Evolutionary conservation across 2,888 invertebrate species (phyloP).

Genomic region (Mechanitis mazaeus): DNA sequence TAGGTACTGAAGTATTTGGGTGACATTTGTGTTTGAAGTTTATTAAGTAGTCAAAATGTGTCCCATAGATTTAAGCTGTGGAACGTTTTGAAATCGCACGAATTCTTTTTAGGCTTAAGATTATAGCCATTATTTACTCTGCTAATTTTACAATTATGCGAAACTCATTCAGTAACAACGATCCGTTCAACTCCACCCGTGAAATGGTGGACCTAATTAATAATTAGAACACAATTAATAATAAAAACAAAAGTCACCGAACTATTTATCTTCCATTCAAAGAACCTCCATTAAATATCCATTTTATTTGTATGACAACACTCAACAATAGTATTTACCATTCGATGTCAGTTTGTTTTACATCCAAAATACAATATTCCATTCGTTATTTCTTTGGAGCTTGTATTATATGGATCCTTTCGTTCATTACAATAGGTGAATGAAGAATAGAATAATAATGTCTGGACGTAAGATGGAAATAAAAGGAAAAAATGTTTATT

Average conservation of each 20-base stretch:
- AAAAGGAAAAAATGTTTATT: slow-evolving; percentile 54
- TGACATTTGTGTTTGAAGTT: too few species aligned
- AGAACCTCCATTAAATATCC: slow-evolving; percentile 64
- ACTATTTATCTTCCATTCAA: slow-evolving; percentile 48
- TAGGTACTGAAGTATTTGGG: too few species aligned
- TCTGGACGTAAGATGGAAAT: slow-evolving; percentile 54
- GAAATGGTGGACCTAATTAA: too few species aligned
- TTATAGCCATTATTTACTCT: too few species aligned
- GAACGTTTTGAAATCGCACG: too few species aligned
- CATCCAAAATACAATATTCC: slow-evolving; percentile 69
- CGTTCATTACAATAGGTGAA: slow-evolving; percentile 68
- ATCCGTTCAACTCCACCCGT: too few species aligned
- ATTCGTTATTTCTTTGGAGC: slow-evolving; percentile 58
- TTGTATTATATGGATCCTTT: slow-evolving; percentile 66
- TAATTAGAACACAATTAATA: slow-evolving; percentile 7
- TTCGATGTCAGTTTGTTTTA: slow-evolving; percentile 76
- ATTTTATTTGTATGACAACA: slow-evolving; percentile 67
- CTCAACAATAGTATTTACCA: slow-evolving; percentile 73
- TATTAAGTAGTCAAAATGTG: too few species aligned
- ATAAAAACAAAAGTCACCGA: slow-evolving; percentile 34
- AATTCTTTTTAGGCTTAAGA: too few species aligned
- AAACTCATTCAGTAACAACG: too few species aligned
- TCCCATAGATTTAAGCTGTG: too few species aligned
- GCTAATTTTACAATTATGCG: too few species aligned
- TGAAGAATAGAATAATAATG: slow-evolving; percentile 69